Evolutionary conservation across 2,797 vertebrate genomes (phyloP).

Genomic region (Melanotaenia boesemani): DNA sequence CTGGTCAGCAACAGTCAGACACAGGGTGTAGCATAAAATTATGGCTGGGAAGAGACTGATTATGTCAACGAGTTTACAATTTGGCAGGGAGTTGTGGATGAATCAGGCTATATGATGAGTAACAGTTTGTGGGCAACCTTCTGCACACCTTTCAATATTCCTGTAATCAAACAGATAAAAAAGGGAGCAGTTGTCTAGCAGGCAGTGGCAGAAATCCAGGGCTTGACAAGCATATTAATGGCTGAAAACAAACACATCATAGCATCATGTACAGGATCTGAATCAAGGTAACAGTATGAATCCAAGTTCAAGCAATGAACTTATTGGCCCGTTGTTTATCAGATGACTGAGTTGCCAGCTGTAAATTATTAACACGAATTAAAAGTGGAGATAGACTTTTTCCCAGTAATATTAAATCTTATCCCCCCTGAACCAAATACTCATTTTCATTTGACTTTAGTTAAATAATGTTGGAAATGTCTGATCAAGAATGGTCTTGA

Average conservation of each 20-base stretch:
- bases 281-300: neutral
- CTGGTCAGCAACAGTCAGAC: no score
- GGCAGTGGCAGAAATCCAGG: no score
- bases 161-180: no score
- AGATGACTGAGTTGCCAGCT: neutral
- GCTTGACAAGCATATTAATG: no score
- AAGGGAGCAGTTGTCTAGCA: no score
- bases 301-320: slow-evolving; percentile 8
- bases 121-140: no score
- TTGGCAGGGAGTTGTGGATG: no score
- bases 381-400: slow-evolving; percentile 17
- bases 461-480: slow-evolving; percentile 18
- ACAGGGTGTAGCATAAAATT: no score
- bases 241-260: neutral
- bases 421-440: neutral
- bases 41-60: no score
- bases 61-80: no score
- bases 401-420: slow-evolving; percentile 17
- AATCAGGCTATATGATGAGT: no score
- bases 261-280: neutral
- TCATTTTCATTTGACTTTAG: slow-evolving; percentile 1
- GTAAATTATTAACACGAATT: slow-evolving; percentile 40
- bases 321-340: neutral
- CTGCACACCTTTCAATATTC: no score
- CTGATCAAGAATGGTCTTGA: neutral